Evolutionary conservation across 2,888 invertebrate species (phyloP), one percentile per base, ranked within the genome.

Genomic region (Dasypogon diadema): DNA sequence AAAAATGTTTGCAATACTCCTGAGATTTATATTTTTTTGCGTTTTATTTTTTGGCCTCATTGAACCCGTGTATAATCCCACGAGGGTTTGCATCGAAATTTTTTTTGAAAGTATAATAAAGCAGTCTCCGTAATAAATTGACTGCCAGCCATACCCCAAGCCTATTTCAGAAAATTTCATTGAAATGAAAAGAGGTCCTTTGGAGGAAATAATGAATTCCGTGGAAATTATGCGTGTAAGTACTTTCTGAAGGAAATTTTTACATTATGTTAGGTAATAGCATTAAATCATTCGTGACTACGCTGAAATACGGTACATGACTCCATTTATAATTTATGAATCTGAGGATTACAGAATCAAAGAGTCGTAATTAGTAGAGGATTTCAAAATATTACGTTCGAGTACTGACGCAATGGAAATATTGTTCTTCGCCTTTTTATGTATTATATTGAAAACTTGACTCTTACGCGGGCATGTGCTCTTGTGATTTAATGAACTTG

Each of bases 21-120:
- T n/a, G 18, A 60, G 34, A 21, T 60, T 60, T 60, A n/a, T 37
- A 60, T 34, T 60, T 58, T 30, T 58, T 26, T 58, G n/a, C n/a
- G n/a, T 30, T 14, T 58, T 58, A 16, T 34, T 60, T 58, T 60
- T 18, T 37, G 21, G 60, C 24, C 60, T 37, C 60, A 37, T 37
- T 60, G 60, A 60, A 37, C 60, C 60, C 37, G 6, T 16, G 2
- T 1, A 16, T n/a, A 60, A 18, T 60, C 60, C 60, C 37, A 8
- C 6, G 60, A 37, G 60, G 37, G 1, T 16, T 60, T 34, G 12
- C 34, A 60, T 60, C 37, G 37, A 34, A 60, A 34, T 26, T 37
- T 8, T 6, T 34, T 18, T 18, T 10, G 60, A 58, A 16, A 12
- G 3, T 42, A 55, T 16, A 21, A 55, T 18, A 21, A 14, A 18